Conservation (phyloP, 2,888 invertebrate genomes). For the Nematopogon swammerdamellus region DNA sequence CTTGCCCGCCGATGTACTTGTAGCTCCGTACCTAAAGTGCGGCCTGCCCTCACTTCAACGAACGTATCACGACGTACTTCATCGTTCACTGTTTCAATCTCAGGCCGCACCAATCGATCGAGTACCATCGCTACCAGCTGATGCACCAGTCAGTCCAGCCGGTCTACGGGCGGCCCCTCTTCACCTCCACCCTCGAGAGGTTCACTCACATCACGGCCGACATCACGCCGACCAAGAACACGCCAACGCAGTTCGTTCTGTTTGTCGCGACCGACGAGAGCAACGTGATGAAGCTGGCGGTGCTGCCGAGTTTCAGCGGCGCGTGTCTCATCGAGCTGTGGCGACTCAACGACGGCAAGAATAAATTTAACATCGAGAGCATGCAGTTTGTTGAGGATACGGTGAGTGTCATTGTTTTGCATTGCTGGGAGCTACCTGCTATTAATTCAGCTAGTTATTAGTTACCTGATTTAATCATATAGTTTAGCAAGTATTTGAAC, state of each 20-base stretch:
- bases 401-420: slow-evolving; percentile 43
- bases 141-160: slow-evolving; percentile 87
- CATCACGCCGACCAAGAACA: slow-evolving; percentile 67
- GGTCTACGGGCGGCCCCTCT: slow-evolving; percentile 64
- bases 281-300: slow-evolving; percentile 74
- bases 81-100: too few species aligned
- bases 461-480: too few species aligned
- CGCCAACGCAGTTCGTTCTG: slow-evolving; percentile 69
- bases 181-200: slow-evolving; percentile 66
- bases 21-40: too few species aligned
- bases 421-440: too few species aligned
- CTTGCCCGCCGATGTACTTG: too few species aligned
- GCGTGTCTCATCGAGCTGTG: slow-evolving; percentile 86
- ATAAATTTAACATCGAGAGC: slow-evolving; percentile 55
- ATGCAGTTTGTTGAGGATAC: slow-evolving; percentile 81
- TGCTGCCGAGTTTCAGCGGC: slow-evolving; percentile 65
- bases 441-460: too few species aligned
- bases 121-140: slow-evolving; percentile 75
- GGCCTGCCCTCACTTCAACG: too few species aligned
- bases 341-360: slow-evolving; percentile 61
- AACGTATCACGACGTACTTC: too few species aligned
- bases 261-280: slow-evolving; percentile 78
- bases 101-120: slow-evolving; percentile 51
- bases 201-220: slow-evolving; percentile 82
- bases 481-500: too few species aligned